These are phyloP conservation scores for Ceratina calcarata DNA, from an alignment of 1,140 invertebrate species.

Conservation along the genomic window DNA sequence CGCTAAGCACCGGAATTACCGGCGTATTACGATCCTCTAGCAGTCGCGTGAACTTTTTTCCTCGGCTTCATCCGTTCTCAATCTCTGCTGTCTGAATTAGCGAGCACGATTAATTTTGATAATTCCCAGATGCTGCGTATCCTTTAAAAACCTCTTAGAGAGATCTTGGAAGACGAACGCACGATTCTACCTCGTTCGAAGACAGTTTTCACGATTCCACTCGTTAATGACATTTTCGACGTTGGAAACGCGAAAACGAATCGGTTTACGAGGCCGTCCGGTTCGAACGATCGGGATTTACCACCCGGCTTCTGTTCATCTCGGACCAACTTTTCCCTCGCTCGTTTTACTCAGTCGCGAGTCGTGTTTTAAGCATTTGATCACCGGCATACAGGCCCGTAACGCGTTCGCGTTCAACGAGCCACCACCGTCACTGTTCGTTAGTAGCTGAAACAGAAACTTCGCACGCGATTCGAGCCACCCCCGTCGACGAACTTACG, in stretches of 20 bases:
- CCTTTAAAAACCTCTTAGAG: no score
- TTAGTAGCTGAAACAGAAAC: conserved; percentile 60
- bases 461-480: conserved; percentile 57
- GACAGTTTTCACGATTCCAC: no score
- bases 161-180: not conserved
- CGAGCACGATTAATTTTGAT: conserved; percentile 23
- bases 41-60: conserved; percentile 73
- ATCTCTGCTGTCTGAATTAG: conserved; percentile 6
- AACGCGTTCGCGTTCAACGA: conserved; percentile 65
- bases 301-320: conserved; percentile 8
- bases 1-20: conserved; percentile 79
- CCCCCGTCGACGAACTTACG: conserved; percentile 59
- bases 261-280: conserved; percentile 59
- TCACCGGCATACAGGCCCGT: conserved; percentile 70
- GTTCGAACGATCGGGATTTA: conserved; percentile 39
- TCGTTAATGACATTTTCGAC: not conserved
- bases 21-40: conserved; percentile 76
- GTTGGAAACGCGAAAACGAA: conserved; percentile 40
- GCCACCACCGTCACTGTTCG: conserved; percentile 28
- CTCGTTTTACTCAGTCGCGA: not conserved
- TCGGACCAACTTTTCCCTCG: not conserved
- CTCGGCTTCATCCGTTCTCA: conserved; percentile 7
- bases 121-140: conserved; percentile 6
- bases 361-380: conserved; percentile 76
- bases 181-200: no score